phyloP scores from a whole-genome alignment of 2,888 invertebrate species.

The Eupithecia pulchellata region DNA sequence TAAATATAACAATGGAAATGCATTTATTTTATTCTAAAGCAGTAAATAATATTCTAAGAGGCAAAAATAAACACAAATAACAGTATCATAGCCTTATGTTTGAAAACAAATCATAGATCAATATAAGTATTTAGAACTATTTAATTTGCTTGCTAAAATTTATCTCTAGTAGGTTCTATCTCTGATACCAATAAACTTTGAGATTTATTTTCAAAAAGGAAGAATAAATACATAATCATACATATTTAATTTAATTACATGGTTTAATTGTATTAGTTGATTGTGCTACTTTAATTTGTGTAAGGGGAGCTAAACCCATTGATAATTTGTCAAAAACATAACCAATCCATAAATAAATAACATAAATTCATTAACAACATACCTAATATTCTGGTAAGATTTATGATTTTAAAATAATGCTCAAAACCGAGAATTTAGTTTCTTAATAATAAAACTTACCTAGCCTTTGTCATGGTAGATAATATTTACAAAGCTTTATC shows the following conservation, averaged over 20 bases:
- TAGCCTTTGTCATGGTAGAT: constrained; percentile 47
- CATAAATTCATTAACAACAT: constrained; percentile 8
- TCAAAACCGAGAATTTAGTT: constrained; percentile 13
- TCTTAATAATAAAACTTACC: constrained; percentile 11
- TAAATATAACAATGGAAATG: constrained; percentile 57
- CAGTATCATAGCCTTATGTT: constrained; percentile 1
- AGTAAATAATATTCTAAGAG: constrained; percentile 36
- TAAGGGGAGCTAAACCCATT: not conserved
- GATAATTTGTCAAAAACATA: constrained; percentile 7
- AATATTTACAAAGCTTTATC: constrained; percentile 23
- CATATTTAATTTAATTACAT: not conserved
- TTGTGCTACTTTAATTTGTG: constrained; percentile 11
- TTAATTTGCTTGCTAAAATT: not conserved
- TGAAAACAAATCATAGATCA: not conserved
- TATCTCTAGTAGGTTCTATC: not conserved
- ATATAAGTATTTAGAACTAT: not conserved
- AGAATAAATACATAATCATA: not conserved
- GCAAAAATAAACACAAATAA: not conserved
- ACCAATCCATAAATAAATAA: constrained; percentile 4
- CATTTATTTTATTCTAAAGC: constrained; percentile 37
- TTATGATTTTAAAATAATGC: not conserved
- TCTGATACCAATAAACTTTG: not conserved
- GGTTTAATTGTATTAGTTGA: not conserved
- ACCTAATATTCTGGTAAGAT: constrained; percentile 1
- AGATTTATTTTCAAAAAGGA: not conserved